Evolutionary conservation across 1,140 invertebrate species (phyloP).

Genomic region (Prorops nasuta): DNA sequence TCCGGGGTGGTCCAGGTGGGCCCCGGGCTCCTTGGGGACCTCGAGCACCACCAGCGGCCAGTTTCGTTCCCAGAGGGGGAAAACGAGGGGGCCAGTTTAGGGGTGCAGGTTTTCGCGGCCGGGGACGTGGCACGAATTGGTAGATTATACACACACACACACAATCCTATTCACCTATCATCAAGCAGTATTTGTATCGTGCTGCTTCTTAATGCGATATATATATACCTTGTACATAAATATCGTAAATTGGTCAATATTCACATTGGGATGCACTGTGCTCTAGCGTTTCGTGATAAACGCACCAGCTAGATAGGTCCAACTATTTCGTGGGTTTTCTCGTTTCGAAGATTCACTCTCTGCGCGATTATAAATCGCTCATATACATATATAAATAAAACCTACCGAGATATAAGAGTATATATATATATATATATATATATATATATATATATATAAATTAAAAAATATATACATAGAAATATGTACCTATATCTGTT

Average conservation of each 20-base stretch:
- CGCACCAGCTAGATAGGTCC: no score
- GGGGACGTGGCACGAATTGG: slow-evolving; percentile 37
- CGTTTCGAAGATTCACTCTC: slow-evolving; percentile 3
- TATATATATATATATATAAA: not conserved
- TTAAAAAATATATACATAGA: not conserved
- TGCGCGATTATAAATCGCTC: slow-evolving; percentile 21
- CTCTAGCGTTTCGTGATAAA: no score
- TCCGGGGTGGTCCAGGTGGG: slow-evolving; percentile 40
- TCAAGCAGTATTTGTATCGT: no score
- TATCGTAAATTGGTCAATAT: no score
- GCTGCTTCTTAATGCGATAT: no score
- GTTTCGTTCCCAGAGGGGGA: slow-evolving; percentile 35
- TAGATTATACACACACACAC: no score
- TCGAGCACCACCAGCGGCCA: slow-evolving; percentile 28
- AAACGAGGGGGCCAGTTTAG: slow-evolving; percentile 44
- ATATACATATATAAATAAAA: slow-evolving; percentile 35
- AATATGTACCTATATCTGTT: slow-evolving; percentile 12
- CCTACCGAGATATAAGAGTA: slow-evolving; percentile 20
- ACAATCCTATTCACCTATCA: no score
- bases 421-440: slow-evolving; percentile 22
- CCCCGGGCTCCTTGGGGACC: slow-evolving; percentile 47
- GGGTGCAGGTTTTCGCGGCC: slow-evolving; percentile 38
- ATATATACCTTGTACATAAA: no score
- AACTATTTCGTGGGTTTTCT: slow-evolving; percentile 11
- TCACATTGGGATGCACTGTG: no score